These are phyloP conservation scores for Corythornis leucogaster DNA, from an alignment of 2,797 vertebrate genomes.

Conservation along the genomic window DNA sequence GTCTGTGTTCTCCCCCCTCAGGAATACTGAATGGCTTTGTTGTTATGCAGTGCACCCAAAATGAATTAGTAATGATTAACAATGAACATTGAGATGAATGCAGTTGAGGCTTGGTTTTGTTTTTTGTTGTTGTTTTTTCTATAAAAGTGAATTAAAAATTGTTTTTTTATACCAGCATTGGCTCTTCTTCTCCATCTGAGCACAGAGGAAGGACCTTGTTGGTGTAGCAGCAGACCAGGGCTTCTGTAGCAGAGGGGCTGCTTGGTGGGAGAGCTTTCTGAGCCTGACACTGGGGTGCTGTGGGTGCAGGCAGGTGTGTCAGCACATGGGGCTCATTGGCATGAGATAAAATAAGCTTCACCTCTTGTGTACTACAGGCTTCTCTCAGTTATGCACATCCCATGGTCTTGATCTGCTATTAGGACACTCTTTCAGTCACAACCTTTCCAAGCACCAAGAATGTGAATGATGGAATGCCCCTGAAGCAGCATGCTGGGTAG, in stretches of 20 bases:
- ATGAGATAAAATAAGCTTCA: not conserved
- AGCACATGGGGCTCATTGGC: rapidly evolving
- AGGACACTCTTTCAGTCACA: not conserved
- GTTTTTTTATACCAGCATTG: not conserved
- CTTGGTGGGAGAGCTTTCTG: not conserved
- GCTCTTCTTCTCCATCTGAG: not conserved
- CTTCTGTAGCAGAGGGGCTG: not conserved
- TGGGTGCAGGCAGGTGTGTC: not conserved
- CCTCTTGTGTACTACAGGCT: not conserved
- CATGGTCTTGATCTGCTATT: not conserved
- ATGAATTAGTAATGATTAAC: not conserved
- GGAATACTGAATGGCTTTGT: not conserved
- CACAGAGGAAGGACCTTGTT: not conserved
- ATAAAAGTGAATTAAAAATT: not conserved
- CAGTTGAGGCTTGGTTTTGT: not conserved
- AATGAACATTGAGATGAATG: not conserved
- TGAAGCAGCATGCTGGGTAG: not conserved
- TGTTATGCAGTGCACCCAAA: not conserved
- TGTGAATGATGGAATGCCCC: not conserved
- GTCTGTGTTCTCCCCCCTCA: not conserved
- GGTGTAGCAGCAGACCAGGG: not conserved
- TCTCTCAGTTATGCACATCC: not conserved
- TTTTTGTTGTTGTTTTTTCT: not conserved
- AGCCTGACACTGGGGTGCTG: not conserved
- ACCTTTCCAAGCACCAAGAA: not conserved